These are phyloP conservation scores for Sebastes itinus DNA, from an alignment of 2,797 vertebrate genomes.

Conservation along the genomic window DNA sequence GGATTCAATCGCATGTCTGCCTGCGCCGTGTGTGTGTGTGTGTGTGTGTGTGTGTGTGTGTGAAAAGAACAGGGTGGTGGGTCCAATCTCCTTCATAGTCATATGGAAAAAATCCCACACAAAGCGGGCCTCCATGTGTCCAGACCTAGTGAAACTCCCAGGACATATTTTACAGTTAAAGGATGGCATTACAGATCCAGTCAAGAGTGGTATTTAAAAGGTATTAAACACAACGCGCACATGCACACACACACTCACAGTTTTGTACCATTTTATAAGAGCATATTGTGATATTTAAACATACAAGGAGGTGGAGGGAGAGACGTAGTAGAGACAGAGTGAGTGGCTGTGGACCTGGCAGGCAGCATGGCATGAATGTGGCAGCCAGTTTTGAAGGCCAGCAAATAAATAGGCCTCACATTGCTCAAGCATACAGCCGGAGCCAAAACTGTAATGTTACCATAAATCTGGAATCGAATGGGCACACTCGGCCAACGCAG, in stretches of 20 bases:
- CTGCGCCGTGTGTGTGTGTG: background rate
- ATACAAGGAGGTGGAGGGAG: background rate
- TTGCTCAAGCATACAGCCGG: constrained; percentile 27
- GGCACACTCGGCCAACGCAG: constrained; percentile 52
- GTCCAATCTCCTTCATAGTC: constrained; percentile 18
- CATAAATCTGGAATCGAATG: constrained; percentile 72
- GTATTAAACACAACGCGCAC: constrained; percentile 17
- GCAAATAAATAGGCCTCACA: constrained; percentile 70
- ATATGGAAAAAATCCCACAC: constrained; percentile 25
- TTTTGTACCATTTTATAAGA: constrained; percentile 34
- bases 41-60: background rate
- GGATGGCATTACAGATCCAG: constrained; percentile 11
- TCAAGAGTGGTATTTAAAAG: constrained; percentile 19
- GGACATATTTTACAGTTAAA: constrained; percentile 34
- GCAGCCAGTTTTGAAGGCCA: constrained; percentile 63
- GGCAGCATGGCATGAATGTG: constrained; percentile 44
- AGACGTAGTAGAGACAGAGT: constrained; percentile 25
- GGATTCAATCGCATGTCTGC: constrained; percentile 38
- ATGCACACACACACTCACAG: constrained; percentile 31
- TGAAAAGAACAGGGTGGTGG: background rate
- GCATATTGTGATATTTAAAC: constrained; percentile 52
- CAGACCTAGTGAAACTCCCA: constrained; percentile 13
- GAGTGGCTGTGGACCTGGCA: constrained; percentile 59
- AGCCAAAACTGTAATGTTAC: constrained; percentile 75
- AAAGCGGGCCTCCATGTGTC: constrained; percentile 13